Conservation (phyloP, 2,888 invertebrate genomes). For the Drosophila subsilvestris region DNA sequence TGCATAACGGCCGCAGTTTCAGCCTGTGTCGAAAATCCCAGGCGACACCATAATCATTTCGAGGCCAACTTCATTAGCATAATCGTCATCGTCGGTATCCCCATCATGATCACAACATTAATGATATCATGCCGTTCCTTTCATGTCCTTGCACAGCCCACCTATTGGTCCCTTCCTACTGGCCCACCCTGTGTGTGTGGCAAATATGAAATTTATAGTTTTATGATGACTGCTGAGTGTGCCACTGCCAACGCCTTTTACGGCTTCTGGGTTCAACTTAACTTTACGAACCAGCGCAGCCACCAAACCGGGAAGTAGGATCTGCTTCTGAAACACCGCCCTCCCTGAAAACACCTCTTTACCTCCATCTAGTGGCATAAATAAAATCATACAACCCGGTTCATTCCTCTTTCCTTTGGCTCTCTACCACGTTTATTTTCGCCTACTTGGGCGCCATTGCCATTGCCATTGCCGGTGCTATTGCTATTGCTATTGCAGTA, state of each 20-base stretch:
- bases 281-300: slow-evolving; percentile 68
- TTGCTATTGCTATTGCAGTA: slow-evolving; percentile 38
- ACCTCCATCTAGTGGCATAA: slow-evolving; percentile 55
- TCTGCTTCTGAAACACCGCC: slow-evolving; percentile 23
- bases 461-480: slow-evolving; percentile 55
- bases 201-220: slow-evolving; percentile 82
- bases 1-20: slow-evolving; percentile 12
- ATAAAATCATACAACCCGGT: slow-evolving; percentile 71
- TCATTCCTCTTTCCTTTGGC: slow-evolving; percentile 13
- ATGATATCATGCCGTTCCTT: slow-evolving; percentile 63
- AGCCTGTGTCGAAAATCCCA: slow-evolving; percentile 63
- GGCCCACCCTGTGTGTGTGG: slow-evolving; percentile 42
- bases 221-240: slow-evolving; percentile 82
- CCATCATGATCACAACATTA: slow-evolving; percentile 62
- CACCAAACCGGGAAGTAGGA: slow-evolving; percentile 28
- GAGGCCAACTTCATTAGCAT: slow-evolving; percentile 56
- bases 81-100: slow-evolving; percentile 8
- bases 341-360: slow-evolving; percentile 3
- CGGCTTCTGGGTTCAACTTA: slow-evolving; percentile 71
- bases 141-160: background rate
- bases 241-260: slow-evolving; percentile 75
- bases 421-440: slow-evolving; percentile 64
- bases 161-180: background rate
- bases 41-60: slow-evolving; percentile 78
- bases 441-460: slow-evolving; percentile 70